phyloP scores from a whole-genome alignment of 1,140 invertebrate genomes.

The Antheraea mylitta region DNA sequence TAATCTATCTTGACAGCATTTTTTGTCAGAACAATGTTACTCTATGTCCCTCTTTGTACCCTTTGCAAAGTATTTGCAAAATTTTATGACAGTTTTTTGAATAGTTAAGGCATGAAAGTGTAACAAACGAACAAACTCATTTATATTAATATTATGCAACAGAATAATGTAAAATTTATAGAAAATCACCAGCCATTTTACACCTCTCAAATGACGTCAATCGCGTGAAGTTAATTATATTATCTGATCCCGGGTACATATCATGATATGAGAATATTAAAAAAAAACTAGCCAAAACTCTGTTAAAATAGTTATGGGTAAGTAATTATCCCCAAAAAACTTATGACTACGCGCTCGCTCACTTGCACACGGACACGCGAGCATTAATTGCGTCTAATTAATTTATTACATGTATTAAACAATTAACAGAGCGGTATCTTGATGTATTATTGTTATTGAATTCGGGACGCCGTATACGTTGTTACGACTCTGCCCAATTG shows the following conservation, averaged over 20 bases:
- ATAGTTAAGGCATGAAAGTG: no score
- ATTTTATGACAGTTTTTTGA: no score
- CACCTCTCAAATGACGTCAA: background rate
- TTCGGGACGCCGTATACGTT: conserved; percentile 41
- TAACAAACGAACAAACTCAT: no score
- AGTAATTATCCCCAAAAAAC: conserved; percentile 14
- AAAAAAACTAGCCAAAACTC: background rate
- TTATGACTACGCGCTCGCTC: background rate
- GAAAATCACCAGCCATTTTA: background rate
- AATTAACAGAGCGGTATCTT: conserved; percentile 72
- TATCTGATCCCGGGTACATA: background rate
- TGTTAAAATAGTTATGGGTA: conserved; percentile 14
- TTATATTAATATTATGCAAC: no score
- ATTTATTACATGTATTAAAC: conserved; percentile 78
- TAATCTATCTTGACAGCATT: no score
- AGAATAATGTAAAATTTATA: no score
- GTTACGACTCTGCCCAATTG: conserved; percentile 55
- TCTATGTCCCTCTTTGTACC: no score
- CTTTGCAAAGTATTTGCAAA: no score
- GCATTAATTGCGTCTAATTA: conserved; percentile 73
- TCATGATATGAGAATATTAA: background rate
- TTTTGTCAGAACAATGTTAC: no score
- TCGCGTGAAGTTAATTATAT: background rate
- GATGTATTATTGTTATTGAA: conserved; percentile 70
- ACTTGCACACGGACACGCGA: conserved; percentile 55